These are phyloP conservation scores for Uria aalge DNA, from an alignment of 2,113 vertebrate species.

Conservation along the genomic window DNA sequence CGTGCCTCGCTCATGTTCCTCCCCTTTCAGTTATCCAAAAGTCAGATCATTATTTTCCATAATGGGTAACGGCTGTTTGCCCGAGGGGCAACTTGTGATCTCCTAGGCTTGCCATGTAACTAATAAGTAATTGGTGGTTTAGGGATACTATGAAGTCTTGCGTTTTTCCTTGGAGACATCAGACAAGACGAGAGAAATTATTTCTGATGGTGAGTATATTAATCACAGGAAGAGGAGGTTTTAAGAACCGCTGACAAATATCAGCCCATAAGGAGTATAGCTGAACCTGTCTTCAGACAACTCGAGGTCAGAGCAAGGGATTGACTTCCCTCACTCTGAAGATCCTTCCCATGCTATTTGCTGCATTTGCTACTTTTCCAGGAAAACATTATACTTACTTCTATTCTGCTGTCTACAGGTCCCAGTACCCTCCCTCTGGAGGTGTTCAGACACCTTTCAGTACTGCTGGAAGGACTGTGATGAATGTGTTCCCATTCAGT, in stretches of 20 bases:
- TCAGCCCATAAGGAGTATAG: neutral
- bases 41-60: constrained; percentile 12
- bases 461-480: rapidly evolving
- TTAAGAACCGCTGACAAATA: neutral
- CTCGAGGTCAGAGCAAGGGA: rapidly evolving
- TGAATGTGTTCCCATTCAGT: neutral
- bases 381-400: neutral
- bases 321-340: neutral
- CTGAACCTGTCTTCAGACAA: neutral
- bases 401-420: neutral
- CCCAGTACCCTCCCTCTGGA: neutral
- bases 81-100: neutral
- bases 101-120: neutral
- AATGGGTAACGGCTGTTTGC: neutral
- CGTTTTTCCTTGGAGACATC: neutral
- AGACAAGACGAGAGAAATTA: neutral
- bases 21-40: constrained; percentile 22
- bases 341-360: neutral
- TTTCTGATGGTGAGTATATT: neutral
- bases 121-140: constrained; percentile 46
- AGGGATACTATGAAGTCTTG: neutral
- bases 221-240: neutral
- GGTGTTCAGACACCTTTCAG: neutral
- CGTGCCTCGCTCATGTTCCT: neutral
- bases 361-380: neutral